Evolutionary conservation across 2,113 vertebrate species (phyloP).

Genomic region (Nanorana parkeri): DNA sequence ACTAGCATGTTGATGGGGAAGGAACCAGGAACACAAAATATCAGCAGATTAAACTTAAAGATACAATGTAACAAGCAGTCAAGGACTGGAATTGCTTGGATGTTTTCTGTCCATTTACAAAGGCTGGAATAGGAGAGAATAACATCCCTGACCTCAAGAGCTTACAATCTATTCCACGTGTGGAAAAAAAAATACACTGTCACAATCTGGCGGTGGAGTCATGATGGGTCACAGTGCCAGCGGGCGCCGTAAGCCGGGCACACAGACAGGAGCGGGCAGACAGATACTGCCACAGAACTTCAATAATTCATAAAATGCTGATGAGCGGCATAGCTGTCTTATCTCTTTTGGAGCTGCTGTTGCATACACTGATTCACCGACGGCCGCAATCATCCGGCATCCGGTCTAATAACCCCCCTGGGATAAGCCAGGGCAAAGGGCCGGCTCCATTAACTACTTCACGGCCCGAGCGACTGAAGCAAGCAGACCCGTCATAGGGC

Average conservation of each 20-base stretch:
- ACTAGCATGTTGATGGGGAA: too few relatives aligned
- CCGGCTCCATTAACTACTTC: slow-evolving; percentile 2
- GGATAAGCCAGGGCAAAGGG: slow-evolving; percentile 17
- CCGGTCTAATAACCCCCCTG: slow-evolving; percentile 29
- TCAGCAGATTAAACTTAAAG: too few relatives aligned
- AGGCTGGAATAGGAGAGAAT: too few relatives aligned
- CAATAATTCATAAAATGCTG: slow-evolving; percentile 66
- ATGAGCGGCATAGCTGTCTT: slow-evolving; percentile 56
- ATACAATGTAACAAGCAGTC: too few relatives aligned
- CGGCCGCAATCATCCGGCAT: slow-evolving; percentile 22
- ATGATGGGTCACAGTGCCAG: neutral
- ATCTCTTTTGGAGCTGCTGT: slow-evolving; percentile 16
- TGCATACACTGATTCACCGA: slow-evolving; percentile 49
- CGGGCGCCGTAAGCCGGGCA: neutral
- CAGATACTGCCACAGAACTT: slow-evolving; percentile 59
- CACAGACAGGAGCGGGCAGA: slow-evolving; percentile 41
- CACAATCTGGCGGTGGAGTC: neutral
- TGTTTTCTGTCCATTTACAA: too few relatives aligned
- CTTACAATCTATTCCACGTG: neutral
- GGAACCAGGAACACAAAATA: too few relatives aligned
- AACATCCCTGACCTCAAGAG: neutral
- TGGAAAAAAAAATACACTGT: too few relatives aligned
- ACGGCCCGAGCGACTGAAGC: neutral
- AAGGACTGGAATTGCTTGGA: too few relatives aligned
- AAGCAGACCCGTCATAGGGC: too few relatives aligned